Evolutionary conservation across 2,797 vertebrate genomes (phyloP).

Genomic region (Gymnodraco acuticeps): DNA sequence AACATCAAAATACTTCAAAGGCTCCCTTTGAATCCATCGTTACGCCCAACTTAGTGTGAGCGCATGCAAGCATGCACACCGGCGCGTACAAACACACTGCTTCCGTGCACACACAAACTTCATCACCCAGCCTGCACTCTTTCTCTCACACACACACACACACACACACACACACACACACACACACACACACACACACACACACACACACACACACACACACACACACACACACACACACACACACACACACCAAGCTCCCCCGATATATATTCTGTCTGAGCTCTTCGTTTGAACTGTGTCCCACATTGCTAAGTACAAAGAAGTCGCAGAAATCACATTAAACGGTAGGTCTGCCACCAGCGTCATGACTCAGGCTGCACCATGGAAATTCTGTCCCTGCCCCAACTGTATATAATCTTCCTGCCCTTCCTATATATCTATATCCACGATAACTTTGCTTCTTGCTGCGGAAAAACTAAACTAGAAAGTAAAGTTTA

Average conservation of each 20-base stretch:
- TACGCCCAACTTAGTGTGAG: constrained; percentile 79
- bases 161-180: too few species aligned
- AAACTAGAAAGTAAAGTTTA: constrained; percentile 7
- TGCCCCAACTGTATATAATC: constrained; percentile 55
- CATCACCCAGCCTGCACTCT: constrained; percentile 64
- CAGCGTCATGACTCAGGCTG: constrained; percentile 79
- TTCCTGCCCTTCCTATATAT: constrained; percentile 29
- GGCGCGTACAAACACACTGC: constrained; percentile 36
- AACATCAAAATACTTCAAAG: constrained; percentile 89
- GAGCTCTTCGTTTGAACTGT: constrained; percentile 83
- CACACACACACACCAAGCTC: constrained; percentile 50
- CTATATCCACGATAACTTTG: constrained; percentile 21
- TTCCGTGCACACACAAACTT: constrained; percentile 65
- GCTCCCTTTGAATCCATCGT: constrained; percentile 83
- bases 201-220: not conserved
- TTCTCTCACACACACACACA: not conserved
- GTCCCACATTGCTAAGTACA: constrained; percentile 83
- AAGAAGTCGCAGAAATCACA: constrained; percentile 82
- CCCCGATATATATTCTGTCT: constrained; percentile 80
- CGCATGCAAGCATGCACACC: constrained; percentile 23
- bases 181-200: not conserved
- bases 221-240: not conserved
- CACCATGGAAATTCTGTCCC: constrained; percentile 59
- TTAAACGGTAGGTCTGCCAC: constrained; percentile 78
- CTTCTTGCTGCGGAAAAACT: constrained; percentile 19